phyloP scores from a whole-genome alignment of 2,113 vertebrate genomes.

The Leiothrix lutea region DNA sequence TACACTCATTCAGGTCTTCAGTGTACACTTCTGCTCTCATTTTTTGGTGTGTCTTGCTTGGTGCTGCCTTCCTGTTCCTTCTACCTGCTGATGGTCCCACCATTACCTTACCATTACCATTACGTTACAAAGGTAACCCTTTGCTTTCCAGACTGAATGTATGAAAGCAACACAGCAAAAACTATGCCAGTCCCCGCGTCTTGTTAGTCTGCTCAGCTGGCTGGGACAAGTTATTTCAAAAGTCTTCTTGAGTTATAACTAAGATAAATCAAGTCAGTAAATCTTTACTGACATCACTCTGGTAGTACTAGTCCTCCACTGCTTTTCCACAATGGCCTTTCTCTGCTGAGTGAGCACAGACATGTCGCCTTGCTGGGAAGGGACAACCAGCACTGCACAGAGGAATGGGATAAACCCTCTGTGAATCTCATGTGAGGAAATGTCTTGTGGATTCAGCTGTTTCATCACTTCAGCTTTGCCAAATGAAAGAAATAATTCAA shows the following conservation, averaged over 20 bases:
- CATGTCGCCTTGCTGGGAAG: neutral
- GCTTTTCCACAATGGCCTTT: neutral
- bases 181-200: neutral
- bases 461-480: neutral
- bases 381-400: neutral
- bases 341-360: neutral
- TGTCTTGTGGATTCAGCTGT: neutral
- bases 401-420: neutral
- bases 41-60: neutral
- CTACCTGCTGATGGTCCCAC: neutral
- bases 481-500: neutral
- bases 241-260: neutral
- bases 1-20: neutral
- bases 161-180: neutral
- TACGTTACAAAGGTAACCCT: neutral
- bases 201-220: neutral
- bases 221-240: neutral
- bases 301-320: neutral
- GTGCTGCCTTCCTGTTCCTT: neutral
- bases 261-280: neutral
- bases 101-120: neutral
- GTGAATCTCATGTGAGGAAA: neutral
- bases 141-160: neutral
- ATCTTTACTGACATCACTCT: neutral
- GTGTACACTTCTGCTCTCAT: neutral